Conservation (phyloP, 2,797 vertebrate species). For the Propithecus deckenii region DNA sequence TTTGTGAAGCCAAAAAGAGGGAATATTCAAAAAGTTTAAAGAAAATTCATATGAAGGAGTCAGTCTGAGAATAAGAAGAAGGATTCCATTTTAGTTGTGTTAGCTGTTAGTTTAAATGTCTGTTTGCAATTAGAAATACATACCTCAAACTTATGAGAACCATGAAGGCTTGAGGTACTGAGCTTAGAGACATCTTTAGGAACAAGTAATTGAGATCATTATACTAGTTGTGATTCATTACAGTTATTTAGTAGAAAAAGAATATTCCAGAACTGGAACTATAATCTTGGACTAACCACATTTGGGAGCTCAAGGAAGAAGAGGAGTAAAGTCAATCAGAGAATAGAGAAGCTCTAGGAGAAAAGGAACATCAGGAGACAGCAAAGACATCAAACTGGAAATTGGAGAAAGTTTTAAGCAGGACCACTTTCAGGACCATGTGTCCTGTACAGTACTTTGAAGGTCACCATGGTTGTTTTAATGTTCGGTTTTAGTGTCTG, state of each 20-base stretch:
- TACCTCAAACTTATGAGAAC: background rate
- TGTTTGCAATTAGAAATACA: slow-evolving; percentile 22
- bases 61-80: background rate
- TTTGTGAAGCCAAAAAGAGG: background rate
- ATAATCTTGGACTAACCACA: background rate
- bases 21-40: background rate
- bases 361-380: background rate
- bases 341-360: background rate
- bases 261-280: background rate
- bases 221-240: background rate
- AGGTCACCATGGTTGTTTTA: background rate
- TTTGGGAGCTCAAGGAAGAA: background rate
- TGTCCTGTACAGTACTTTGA: background rate
- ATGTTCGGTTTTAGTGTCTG: background rate
- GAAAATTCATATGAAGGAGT: background rate
- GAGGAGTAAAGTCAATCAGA: background rate
- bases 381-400: background rate
- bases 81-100: background rate
- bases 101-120: background rate
- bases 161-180: background rate
- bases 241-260: background rate
- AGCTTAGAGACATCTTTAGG: background rate
- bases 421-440: background rate
- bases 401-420: background rate
- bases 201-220: background rate